Evolutionary conservation across 2,888 invertebrate genomes (phyloP).

Genomic region (Herminia tarsipennalis): DNA sequence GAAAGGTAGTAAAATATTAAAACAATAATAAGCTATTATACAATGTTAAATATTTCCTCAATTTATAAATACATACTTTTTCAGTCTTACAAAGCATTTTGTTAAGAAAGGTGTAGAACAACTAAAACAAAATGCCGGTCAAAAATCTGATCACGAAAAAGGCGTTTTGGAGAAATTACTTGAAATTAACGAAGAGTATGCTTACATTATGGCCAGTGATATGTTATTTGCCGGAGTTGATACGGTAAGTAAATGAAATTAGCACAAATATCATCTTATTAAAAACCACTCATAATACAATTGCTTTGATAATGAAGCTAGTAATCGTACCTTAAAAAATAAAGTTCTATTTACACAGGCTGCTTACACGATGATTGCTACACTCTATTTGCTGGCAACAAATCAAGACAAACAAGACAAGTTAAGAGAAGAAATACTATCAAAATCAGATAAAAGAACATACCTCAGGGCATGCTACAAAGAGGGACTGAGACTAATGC

Average conservation of each 20-base stretch:
- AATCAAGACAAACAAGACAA: conserved; percentile 87
- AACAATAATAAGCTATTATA: no score
- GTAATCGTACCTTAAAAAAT: not conserved
- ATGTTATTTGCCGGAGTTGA: conserved; percentile 88
- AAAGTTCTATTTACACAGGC: conserved; percentile 65
- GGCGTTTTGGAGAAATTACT: conserved; percentile 87
- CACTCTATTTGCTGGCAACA: conserved; percentile 86
- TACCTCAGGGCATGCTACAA: conserved; percentile 90
- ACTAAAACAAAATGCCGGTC: conserved; percentile 34
- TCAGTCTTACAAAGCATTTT: conserved; percentile 51
- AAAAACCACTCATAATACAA: no score
- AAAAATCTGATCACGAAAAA: conserved; percentile 59
- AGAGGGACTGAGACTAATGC: conserved; percentile 87
- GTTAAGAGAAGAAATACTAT: conserved; percentile 83
- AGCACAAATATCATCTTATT: no score
- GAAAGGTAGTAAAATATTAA: conserved; percentile 64
- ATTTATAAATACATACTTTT: no score
- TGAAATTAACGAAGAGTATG: conserved; percentile 83
- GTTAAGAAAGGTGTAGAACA: conserved; percentile 53
- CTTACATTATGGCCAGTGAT: conserved; percentile 87
- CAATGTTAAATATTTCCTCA: no score
- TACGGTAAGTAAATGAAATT: conserved; percentile 80
- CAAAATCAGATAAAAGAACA: conserved; percentile 62
- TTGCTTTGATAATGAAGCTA: no score
- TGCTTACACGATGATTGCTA: conserved; percentile 80